These are phyloP conservation scores for Schizopygopsis pylzovi DNA, from an alignment of 2,797 vertebrate species.

Conservation along the genomic window DNA sequence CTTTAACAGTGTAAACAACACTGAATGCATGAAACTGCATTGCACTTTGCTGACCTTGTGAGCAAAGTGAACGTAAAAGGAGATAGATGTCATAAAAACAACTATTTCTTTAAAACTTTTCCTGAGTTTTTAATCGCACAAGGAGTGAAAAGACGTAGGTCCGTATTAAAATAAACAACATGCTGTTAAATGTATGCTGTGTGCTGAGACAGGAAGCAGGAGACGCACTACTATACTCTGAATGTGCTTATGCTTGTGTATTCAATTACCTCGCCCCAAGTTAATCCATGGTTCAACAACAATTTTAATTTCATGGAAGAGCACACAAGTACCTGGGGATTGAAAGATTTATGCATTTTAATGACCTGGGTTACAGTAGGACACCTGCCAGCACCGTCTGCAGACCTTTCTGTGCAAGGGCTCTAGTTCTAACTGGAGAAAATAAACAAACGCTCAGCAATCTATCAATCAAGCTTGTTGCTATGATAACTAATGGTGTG, in stretches of 20 bases:
- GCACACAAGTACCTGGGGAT: constrained; percentile 55
- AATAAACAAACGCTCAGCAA: constrained; percentile 44
- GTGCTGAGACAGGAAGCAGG: constrained; percentile 19
- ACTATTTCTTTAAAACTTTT: neutral
- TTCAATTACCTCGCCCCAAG: constrained; percentile 55
- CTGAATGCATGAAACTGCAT: too few species aligned
- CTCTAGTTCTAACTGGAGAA: constrained; percentile 7
- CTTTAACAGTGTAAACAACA: too few species aligned
- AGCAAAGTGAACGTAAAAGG: neutral
- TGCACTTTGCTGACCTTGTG: neutral
- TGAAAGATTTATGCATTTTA: constrained; percentile 55
- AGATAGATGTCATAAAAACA: neutral
- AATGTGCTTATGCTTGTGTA: constrained; percentile 36
- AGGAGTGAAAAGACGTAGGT: neutral
- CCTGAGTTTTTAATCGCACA: neutral
- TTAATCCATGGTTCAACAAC: constrained; percentile 59
- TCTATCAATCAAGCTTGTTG: constrained; percentile 50
- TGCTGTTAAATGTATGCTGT: constrained; percentile 2
- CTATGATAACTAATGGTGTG: constrained; percentile 46
- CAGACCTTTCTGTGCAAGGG: constrained; percentile 23
- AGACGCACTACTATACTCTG: neutral
- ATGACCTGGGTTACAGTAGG: constrained; percentile 52
- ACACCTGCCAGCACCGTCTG: constrained; percentile 36
- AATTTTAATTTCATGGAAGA: constrained; percentile 60
- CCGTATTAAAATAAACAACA: constrained; percentile 1